Evolutionary conservation across 2,888 invertebrate genomes (phyloP).

Genomic region (Noctua fimbriata): DNA sequence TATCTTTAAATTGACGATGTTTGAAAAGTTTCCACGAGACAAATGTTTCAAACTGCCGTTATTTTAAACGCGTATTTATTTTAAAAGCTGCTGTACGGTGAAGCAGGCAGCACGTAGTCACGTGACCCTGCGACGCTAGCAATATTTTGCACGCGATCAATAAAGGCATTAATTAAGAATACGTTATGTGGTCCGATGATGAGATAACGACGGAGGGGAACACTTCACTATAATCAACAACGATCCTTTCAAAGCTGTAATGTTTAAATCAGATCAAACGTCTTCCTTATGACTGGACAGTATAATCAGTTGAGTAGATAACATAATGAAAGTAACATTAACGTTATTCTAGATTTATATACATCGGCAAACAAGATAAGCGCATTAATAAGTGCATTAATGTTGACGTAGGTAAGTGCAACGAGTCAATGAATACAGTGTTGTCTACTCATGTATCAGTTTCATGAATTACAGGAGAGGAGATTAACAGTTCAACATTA

Average conservation of each 20-base stretch:
- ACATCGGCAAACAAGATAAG: conserved; percentile 25
- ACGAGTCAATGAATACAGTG: conserved; percentile 45
- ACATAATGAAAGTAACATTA: conserved; percentile 70
- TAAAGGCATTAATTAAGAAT: conserved; percentile 78
- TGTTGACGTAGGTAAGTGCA: conserved; percentile 53
- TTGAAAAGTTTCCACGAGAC: not conserved
- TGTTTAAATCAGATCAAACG: conserved; percentile 61
- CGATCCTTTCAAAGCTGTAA: conserved; percentile 59
- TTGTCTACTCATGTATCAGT: conserved; percentile 36
- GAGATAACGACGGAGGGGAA: conserved; percentile 70
- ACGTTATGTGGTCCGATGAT: conserved; percentile 67
- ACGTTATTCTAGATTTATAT: conserved; percentile 49
- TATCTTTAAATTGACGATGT: not conserved
- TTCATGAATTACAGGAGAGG: conserved; percentile 48
- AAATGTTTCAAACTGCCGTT: conserved; percentile 7
- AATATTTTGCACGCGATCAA: conserved; percentile 76
- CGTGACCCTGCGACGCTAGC: conserved; percentile 52
- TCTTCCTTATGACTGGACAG: conserved; percentile 60
- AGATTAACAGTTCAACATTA: conserved; percentile 57
- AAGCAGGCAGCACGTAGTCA: conserved; percentile 43
- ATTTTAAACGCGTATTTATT: conserved; percentile 11
- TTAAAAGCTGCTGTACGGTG: conserved; percentile 7
- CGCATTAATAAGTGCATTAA: conserved; percentile 43
- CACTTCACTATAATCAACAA: conserved; percentile 61
- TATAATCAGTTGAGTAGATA: conserved; percentile 65